These are phyloP conservation scores for Pimpla rufipes DNA, from an alignment of 2,888 invertebrate species.

Conservation along the genomic window DNA sequence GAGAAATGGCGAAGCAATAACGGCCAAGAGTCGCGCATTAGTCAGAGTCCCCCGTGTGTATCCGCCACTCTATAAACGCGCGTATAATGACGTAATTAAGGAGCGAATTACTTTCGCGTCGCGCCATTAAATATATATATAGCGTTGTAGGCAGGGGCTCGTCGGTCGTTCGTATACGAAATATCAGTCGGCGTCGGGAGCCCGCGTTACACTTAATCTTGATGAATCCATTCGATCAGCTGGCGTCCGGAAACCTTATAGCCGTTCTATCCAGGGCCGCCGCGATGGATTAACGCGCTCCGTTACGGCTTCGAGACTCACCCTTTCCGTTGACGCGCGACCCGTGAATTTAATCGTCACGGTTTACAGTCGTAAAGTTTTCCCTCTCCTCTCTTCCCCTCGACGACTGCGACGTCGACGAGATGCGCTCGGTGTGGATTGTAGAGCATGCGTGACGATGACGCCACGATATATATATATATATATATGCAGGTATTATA, in stretches of 20 bases:
- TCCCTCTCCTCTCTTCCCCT: constrained; percentile 27
- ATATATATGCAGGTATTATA: neutral
- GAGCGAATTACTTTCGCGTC: neutral
- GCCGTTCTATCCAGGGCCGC: constrained; percentile 38
- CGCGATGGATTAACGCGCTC: constrained; percentile 59
- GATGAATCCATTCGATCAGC: constrained; percentile 42
- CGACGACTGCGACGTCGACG: constrained; percentile 27
- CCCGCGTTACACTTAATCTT: constrained; percentile 49
- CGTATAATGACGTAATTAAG: constrained; percentile 19
- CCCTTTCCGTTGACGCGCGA: constrained; percentile 53
- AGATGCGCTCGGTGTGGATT: neutral
- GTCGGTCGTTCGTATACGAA: neutral
- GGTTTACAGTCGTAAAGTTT: constrained; percentile 56
- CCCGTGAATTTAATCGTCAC: constrained; percentile 64
- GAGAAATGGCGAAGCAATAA: constrained; percentile 28
- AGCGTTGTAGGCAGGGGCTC: too few relatives aligned
- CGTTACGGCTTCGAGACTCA: constrained; percentile 53
- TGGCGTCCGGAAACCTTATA: constrained; percentile 34
- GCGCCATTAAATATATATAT: neutral
- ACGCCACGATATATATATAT: constrained; percentile 32
- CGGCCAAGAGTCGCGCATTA: constrained; percentile 7
- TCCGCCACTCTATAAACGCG: neutral
- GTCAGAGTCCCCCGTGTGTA: neutral
- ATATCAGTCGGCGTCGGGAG: constrained; percentile 1
- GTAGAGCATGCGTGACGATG: constrained; percentile 34